Conservation (phyloP, 2,113 vertebrate species). For the Crotalus viridis region DNA sequence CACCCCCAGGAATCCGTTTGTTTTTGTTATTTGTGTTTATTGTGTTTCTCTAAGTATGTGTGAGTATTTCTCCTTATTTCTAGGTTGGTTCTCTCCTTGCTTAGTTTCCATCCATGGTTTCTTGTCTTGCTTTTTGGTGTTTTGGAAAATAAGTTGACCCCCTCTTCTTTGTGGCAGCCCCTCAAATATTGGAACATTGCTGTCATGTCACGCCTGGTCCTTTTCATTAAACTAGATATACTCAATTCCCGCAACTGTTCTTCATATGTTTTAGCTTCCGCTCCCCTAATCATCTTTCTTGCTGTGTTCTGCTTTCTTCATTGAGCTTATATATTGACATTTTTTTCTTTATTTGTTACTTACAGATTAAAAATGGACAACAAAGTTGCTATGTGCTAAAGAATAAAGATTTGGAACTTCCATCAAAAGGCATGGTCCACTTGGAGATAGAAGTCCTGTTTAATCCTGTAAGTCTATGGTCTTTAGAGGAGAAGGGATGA, state of each 20-base stretch:
- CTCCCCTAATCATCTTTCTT: background rate
- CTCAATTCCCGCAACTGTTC: background rate
- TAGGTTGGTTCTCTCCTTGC: background rate
- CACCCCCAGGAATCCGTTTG: background rate
- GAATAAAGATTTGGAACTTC: conserved; percentile 84
- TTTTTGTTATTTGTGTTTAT: background rate
- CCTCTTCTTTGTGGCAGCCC: background rate
- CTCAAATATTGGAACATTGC: background rate
- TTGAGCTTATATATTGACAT: background rate
- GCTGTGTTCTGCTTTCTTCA: background rate
- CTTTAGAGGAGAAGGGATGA: background rate
- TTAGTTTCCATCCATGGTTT: background rate
- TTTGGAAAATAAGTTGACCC: background rate
- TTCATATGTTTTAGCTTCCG: background rate
- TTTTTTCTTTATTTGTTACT: conserved; percentile 36
- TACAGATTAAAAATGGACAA: conserved; percentile 86
- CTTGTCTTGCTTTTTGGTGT: background rate
- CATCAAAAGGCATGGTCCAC: conserved; percentile 87
- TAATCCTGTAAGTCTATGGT: conserved; percentile 82
- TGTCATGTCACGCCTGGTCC: background rate
- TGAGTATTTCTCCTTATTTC: background rate
- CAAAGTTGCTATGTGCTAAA: conserved; percentile 80
- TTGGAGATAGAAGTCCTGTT: conserved; percentile 89
- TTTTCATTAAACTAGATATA: background rate
- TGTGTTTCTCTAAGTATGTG: background rate